phyloP scores from a whole-genome alignment of 2,888 invertebrate species.

The Nowickia ferox region DNA sequence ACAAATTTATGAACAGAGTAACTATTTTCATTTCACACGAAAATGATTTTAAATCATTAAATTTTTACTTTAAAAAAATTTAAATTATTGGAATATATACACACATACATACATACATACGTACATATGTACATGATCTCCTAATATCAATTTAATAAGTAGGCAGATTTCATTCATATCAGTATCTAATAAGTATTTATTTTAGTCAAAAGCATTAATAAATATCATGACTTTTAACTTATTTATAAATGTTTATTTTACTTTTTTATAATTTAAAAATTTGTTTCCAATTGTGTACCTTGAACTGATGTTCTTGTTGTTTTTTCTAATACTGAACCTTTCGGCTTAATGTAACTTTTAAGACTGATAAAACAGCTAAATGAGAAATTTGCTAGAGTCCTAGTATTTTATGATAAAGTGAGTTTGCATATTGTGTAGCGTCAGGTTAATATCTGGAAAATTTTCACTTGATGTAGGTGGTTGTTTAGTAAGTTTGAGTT shows the following conservation, averaged over 20 bases:
- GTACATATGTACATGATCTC: no score
- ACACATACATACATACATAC: no score
- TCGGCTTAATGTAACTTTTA: constrained; percentile 8
- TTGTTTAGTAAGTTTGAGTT: background rate
- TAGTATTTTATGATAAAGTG: background rate
- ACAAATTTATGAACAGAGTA: background rate
- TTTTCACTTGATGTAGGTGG: constrained; percentile 12
- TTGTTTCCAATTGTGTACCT: constrained; percentile 14
- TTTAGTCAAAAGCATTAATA: no score
- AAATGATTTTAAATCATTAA: background rate
- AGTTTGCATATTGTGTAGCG: background rate
- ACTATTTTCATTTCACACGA: background rate
- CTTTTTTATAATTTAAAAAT: background rate
- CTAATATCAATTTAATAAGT: no score
- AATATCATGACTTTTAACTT: background rate
- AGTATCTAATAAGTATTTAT: no score
- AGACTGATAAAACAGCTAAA: constrained; percentile 40
- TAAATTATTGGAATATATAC: no score
- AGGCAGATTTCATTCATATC: no score
- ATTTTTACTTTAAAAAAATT: background rate
- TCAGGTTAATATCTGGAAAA: background rate
- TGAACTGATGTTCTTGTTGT: background rate
- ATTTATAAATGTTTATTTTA: background rate
- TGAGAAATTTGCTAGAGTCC: background rate
- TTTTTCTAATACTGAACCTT: constrained; percentile 40